Percentiles rank a stretch among this genome's conserved stretches.
Evolutionary conservation across 2,113 vertebrate genomes (phyloP).

Genomic region (Mustela lutreola): DNA sequence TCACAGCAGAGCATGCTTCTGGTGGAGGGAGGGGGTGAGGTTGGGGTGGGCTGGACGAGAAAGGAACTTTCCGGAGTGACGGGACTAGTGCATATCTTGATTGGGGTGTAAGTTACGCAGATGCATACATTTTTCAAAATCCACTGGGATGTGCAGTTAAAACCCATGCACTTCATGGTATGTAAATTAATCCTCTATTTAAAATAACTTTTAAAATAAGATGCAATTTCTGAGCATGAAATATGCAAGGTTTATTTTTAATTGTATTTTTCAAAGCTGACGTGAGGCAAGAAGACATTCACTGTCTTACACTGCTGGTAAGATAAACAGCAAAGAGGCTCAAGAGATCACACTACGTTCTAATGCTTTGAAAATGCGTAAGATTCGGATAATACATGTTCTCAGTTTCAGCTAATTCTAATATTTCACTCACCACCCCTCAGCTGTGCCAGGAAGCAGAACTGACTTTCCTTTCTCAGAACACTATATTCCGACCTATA

Average conservation of each 20-base stretch:
- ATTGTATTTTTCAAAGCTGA: slow-evolving; percentile 48
- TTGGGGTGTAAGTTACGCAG: background rate
- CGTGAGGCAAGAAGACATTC: background rate
- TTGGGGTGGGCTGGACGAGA: background rate
- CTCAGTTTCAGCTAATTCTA: slow-evolving; percentile 71
- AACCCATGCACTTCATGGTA: background rate
- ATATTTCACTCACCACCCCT: slow-evolving; percentile 64
- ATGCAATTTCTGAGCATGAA: background rate
- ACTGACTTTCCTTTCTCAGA: slow-evolving; percentile 19
- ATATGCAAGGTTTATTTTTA: slow-evolving; percentile 16
- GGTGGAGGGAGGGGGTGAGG: background rate
- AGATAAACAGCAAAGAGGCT: slow-evolving; percentile 44
- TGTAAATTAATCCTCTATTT: background rate
- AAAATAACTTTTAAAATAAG: slow-evolving; percentile 44
- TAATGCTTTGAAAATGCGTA: background rate
- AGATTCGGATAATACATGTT: slow-evolving; percentile 31
- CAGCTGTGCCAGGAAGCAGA: slow-evolving; percentile 32
- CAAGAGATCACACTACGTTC: background rate
- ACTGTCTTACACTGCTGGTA: background rate
- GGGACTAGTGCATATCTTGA: background rate
- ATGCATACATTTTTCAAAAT: background rate
- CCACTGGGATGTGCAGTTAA: background rate
- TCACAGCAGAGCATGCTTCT: background rate
- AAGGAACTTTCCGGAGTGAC: background rate
- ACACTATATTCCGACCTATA: slow-evolving; percentile 53